Conservation (phyloP, 2,113 vertebrate genomes). For the Eudorcas thomsonii region DNA sequence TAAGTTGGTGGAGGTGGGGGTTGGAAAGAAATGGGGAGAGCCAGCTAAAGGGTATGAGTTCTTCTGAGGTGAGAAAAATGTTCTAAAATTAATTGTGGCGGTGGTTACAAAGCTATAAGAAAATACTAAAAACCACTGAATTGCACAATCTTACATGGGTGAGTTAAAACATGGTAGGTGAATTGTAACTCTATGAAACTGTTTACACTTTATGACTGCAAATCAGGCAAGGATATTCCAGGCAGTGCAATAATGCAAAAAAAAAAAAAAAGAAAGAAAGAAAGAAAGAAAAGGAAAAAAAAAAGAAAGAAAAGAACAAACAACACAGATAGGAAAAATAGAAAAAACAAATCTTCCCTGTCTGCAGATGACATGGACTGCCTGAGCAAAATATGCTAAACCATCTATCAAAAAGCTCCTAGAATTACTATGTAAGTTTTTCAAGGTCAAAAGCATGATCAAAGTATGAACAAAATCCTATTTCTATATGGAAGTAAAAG, state of each 20-base stretch:
- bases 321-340: not conserved
- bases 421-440: not conserved
- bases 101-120: not conserved
- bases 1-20: not conserved
- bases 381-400: not conserved
- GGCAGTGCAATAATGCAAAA: not conserved
- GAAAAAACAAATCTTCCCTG: not conserved
- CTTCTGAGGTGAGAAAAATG: not conserved
- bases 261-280: too few species aligned
- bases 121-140: not conserved
- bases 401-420: not conserved
- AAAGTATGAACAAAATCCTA: not conserved
- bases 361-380: not conserved
- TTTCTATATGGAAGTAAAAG: not conserved
- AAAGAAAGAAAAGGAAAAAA: not conserved
- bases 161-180: not conserved
- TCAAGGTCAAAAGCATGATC: not conserved
- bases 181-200: not conserved
- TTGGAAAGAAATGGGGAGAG: not conserved
- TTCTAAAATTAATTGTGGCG: not conserved
- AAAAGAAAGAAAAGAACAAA: not conserved
- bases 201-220: not conserved
- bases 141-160: not conserved
- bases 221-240: not conserved
- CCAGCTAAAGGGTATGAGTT: not conserved